Evolutionary conservation across 2,888 invertebrate genomes (phyloP).

Genomic region (Aleiodes leptofemur): DNA sequence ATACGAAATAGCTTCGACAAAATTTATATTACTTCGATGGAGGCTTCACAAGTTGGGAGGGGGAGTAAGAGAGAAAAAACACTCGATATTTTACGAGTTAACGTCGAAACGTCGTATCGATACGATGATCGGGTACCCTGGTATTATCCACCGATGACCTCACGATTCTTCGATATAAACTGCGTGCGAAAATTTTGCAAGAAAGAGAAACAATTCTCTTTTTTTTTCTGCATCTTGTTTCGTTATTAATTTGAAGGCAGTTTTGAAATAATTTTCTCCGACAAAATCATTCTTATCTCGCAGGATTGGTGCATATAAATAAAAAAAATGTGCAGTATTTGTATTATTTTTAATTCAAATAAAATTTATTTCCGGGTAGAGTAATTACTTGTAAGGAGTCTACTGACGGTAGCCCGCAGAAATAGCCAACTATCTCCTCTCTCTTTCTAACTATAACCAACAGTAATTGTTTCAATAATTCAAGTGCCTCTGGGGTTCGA

Average conservation of each 20-base stretch:
- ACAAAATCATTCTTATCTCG: too few species aligned
- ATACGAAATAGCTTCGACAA: slow-evolving; percentile 42
- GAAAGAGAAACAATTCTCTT: slow-evolving; percentile 22
- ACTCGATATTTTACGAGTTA: slow-evolving; percentile 64
- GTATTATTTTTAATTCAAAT: too few species aligned
- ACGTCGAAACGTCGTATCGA: slow-evolving; percentile 63
- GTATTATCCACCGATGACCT: slow-evolving; percentile 67
- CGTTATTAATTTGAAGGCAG: slow-evolving; percentile 61
- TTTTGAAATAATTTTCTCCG: slow-evolving; percentile 59
- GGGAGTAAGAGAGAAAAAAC: slow-evolving; percentile 13
- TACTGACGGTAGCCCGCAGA: slow-evolving; percentile 32
- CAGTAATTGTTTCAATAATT: slow-evolving; percentile 70
- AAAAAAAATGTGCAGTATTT: slow-evolving; percentile 16
- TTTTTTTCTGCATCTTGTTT: slow-evolving; percentile 42
- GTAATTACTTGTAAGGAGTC: slow-evolving; percentile 37
- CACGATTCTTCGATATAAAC: slow-evolving; percentile 52
- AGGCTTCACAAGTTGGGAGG: slow-evolving; percentile 22
- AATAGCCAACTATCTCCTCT: slow-evolving; percentile 43
- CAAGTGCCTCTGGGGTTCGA: slow-evolving; percentile 47
- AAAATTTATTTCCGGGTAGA: slow-evolving; percentile 5
- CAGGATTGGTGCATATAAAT: background rate
- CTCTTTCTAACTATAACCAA: slow-evolving; percentile 40
- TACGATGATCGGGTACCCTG: slow-evolving; percentile 57
- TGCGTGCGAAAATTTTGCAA: slow-evolving; percentile 42
- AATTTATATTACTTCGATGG: slow-evolving; percentile 45